A percentile compares a stretch with the other conserved stretches of the same genome.
Conservation (phyloP, 1,140 invertebrate genomes). For the Pectinophora gossypiella region DNA sequence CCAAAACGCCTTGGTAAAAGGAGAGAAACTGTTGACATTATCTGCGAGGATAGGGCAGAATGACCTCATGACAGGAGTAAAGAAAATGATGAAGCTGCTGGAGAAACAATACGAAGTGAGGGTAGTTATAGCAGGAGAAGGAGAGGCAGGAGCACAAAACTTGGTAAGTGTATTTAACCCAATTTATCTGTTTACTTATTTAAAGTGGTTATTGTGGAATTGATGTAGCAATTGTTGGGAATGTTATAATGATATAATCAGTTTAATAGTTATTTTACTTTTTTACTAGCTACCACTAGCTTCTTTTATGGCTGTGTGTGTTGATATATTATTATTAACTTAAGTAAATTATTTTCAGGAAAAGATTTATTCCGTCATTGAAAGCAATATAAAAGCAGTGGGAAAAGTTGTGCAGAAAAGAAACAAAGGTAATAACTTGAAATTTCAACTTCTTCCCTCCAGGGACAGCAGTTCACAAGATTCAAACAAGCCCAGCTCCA, state of each 20-base stretch:
- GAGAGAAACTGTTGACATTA: slow-evolving; percentile 78
- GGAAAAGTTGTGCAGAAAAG: slow-evolving; percentile 77
- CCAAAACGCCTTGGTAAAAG: slow-evolving; percentile 62
- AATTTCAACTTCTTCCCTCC: slow-evolving; percentile 76
- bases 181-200: no score
- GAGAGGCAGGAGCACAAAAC: slow-evolving; percentile 31
- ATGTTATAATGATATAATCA: no score
- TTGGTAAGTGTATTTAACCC: not conserved
- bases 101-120: slow-evolving; percentile 78
- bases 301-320: no score
- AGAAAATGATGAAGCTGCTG: slow-evolving; percentile 79
- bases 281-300: no score
- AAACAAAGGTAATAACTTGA: slow-evolving; percentile 73
- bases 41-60: slow-evolving; percentile 78
- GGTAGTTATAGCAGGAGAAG: slow-evolving; percentile 75
- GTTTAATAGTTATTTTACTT: no score
- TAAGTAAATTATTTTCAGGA: slow-evolving; percentile 78
- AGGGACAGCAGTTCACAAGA: slow-evolving; percentile 24
- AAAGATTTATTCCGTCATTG: slow-evolving; percentile 70
- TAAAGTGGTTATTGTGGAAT: no score
- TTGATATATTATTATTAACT: no score
- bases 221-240: no score
- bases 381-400: slow-evolving; percentile 65
- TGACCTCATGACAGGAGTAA: slow-evolving; percentile 78
- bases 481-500: no score